Evolutionary conservation across 2,113 vertebrate genomes (phyloP).

Genomic region (Lamprotornis superbus): DNA sequence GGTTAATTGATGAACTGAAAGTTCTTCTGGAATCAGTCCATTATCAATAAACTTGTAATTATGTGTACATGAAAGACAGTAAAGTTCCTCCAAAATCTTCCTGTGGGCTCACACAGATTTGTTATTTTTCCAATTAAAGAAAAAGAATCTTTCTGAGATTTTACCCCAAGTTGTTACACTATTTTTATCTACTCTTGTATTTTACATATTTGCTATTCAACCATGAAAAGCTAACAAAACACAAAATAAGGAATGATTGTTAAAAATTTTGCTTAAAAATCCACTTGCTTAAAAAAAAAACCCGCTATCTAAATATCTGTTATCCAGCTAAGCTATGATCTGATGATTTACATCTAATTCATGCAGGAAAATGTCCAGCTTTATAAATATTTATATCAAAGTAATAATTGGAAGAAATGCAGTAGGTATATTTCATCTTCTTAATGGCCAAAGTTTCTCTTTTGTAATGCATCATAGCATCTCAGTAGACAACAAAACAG

Average conservation of each 20-base stretch:
- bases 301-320: background rate
- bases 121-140: background rate
- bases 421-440: constrained; percentile 22
- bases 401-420: constrained; percentile 53
- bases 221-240: background rate
- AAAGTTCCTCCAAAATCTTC: background rate
- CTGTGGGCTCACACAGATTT: background rate
- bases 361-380: constrained; percentile 40
- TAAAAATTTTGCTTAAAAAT: constrained; percentile 1
- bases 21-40: background rate
- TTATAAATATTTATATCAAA: constrained; percentile 69
- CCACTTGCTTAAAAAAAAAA: background rate
- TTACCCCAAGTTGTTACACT: background rate
- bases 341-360: constrained; percentile 43
- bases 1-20: background rate
- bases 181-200: background rate
- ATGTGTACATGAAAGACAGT: background rate
- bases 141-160: background rate
- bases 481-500: background rate
- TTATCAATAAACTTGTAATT: background rate
- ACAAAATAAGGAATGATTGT: background rate
- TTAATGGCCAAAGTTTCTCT: constrained; percentile 34
- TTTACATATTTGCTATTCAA: background rate
- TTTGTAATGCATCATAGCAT: constrained; percentile 10
- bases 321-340: background rate